Base-by-base conservation (phyloP, 2,113 vertebrate genomes). In the Piaya cayana region DNA sequence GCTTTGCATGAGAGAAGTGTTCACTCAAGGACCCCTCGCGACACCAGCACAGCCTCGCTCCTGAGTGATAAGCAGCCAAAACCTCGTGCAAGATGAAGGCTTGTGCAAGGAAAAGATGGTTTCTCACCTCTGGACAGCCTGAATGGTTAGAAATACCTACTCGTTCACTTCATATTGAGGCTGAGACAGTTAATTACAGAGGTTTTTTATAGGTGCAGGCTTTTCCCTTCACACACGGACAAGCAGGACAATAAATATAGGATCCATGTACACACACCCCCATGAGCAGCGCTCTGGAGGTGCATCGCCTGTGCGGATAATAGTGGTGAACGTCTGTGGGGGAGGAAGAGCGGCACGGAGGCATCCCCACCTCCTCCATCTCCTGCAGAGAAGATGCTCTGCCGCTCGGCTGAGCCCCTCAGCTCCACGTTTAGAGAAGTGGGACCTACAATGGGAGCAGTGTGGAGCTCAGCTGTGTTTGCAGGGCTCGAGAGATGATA, bases 381-480 rank as follows among this genome's bases (percentile, higher is more conserved):
- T 67, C 62, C 72, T 65, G n/a, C 50, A 71, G 88, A 26, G 59
- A 30, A 81, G 91, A 80, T 27, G 17, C 42, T 70, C 72, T 52
- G 34, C 79, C 7, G 2, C 63, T 53, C 59, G 78, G 88, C 89
- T 11, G 37, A 34, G 69, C 71, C 78, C n/a, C 53, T 52, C 62
- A 80, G 36, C 52, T 49, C 88, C 65, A 55, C 3, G 1, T 47
- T 95, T 59, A 10, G 21, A 58, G 34, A 42, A 62, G 89, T 62
- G 67, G 52, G 75, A 70, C 71, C 77, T 77, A 98, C 97, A 98
- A 97, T 96, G 82, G 88, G 87, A 80, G 95, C 96, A 97, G 94
- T 97, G 97, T 97, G 90, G 93, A 94, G 93, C 91, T 95, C 95
- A 96, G 97, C 95, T 96, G 95, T 93, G 95, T 96, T 97, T 95